Conservation (phyloP, 1,140 invertebrate species). For the Drosophila truncata region DNA sequence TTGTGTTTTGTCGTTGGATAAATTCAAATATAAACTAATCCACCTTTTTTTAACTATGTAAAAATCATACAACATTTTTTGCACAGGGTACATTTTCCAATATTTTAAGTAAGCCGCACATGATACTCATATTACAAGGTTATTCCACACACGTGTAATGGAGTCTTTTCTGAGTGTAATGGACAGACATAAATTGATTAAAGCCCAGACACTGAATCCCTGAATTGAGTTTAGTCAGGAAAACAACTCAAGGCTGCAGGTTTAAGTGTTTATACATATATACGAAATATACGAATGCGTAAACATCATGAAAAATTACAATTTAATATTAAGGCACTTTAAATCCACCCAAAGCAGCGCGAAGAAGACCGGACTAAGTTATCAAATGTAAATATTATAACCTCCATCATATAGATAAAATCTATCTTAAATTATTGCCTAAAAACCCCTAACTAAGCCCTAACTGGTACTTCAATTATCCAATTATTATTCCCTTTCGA, state of each 20-base stretch:
- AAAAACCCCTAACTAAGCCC: neutral
- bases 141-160: neutral
- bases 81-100: neutral
- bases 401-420: too few relatives aligned
- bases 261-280: neutral
- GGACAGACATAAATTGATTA: constrained; percentile 20
- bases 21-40: too few relatives aligned
- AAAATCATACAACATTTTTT: neutral
- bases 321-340: neutral
- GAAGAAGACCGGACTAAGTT: neutral
- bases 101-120: neutral
- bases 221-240: neutral
- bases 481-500: constrained; percentile 29
- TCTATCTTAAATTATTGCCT: neutral
- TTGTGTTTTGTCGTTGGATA: too few relatives aligned
- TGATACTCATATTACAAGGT: neutral
- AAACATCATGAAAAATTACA: neutral
- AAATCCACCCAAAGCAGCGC: neutral
- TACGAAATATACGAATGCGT: neutral
- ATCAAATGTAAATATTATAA: too few relatives aligned
- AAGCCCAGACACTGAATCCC: neutral
- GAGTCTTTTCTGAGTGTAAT: constrained; percentile 8
- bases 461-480: neutral
- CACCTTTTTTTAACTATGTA: neutral
- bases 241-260: neutral